These are phyloP conservation scores for Chaetops frenatus DNA, from an alignment of 2,113 vertebrate species.

Conservation along the genomic window DNA sequence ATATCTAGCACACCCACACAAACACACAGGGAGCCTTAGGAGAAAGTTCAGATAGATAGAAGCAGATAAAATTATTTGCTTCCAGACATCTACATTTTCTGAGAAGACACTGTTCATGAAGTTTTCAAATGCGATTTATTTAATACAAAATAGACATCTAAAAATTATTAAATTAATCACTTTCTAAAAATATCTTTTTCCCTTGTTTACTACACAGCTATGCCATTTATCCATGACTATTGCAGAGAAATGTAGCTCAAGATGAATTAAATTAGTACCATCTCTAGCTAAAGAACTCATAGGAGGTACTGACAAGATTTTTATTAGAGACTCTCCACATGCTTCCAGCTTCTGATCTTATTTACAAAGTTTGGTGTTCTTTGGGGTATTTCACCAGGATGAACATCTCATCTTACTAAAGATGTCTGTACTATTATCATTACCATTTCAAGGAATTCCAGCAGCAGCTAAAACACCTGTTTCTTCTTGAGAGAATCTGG, in stretches of 20 bases:
- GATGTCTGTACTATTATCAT: not conserved
- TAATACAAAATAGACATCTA: not conserved
- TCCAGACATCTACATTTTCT: not conserved
- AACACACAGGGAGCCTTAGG: not conserved
- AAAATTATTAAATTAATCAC: not conserved
- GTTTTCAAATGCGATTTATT: not conserved
- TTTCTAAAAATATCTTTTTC: not conserved
- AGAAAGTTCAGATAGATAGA: not conserved
- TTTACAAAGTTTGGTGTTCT: not conserved
- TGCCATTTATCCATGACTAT: not conserved
- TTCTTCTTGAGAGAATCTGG: not conserved
- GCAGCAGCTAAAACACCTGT: not conserved
- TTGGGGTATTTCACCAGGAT: not conserved
- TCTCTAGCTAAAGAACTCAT: not conserved
- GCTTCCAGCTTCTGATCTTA: not conserved
- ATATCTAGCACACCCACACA: not conserved
- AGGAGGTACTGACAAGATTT: not conserved
- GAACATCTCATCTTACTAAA: not conserved
- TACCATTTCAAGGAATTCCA: not conserved
- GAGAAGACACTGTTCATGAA: not conserved
- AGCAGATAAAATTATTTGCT: not conserved
- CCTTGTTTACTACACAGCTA: not conserved
- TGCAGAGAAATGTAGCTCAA: not conserved
- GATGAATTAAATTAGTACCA: not conserved
- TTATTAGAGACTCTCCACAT: fast-evolving